A percentile compares a stretch with the other conserved stretches of the same genome.
Conservation (phyloP, 2,113 vertebrate species). For the Antennarius striatus region DNA sequence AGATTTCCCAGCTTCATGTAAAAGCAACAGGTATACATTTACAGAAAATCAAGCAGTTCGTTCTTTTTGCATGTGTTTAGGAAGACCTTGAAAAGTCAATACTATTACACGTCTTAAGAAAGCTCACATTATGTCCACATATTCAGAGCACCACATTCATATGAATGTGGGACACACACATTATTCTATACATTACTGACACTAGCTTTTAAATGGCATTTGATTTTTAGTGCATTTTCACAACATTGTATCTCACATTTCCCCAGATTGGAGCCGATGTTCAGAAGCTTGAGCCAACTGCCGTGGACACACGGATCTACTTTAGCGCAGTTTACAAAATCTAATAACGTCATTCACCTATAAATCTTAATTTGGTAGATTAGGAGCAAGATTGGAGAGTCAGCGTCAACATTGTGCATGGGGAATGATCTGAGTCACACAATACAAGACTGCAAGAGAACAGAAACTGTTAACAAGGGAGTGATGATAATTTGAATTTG, state of each 20-base stretch:
- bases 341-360: neutral
- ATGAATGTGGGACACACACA: too few relatives aligned
- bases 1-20: too few relatives aligned
- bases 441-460: neutral
- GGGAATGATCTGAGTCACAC: neutral
- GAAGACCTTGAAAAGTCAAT: too few relatives aligned
- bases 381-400: neutral
- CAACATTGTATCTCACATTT: neutral
- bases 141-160: too few relatives aligned
- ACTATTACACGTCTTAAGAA: too few relatives aligned
- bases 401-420: conserved; percentile 4
- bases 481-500: neutral
- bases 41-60: too few relatives aligned
- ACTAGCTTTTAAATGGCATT: conserved; percentile 5
- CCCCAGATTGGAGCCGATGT: conserved; percentile 13
- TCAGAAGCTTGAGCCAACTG: neutral
- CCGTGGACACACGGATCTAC: neutral
- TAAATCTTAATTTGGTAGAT: neutral
- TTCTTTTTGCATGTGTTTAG: too few relatives aligned
- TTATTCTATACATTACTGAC: too few relatives aligned
- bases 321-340: conserved; percentile 10
- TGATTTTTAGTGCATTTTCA: conserved; percentile 1
- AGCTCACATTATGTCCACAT: too few relatives aligned
- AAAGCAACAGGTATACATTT: too few relatives aligned
- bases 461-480: neutral